Percentiles rank a stretch among this genome's conserved stretches.
These are phyloP conservation scores for Drosophila putrida DNA, from an alignment of 2,888 invertebrate genomes.

Conservation along the genomic window DNA sequence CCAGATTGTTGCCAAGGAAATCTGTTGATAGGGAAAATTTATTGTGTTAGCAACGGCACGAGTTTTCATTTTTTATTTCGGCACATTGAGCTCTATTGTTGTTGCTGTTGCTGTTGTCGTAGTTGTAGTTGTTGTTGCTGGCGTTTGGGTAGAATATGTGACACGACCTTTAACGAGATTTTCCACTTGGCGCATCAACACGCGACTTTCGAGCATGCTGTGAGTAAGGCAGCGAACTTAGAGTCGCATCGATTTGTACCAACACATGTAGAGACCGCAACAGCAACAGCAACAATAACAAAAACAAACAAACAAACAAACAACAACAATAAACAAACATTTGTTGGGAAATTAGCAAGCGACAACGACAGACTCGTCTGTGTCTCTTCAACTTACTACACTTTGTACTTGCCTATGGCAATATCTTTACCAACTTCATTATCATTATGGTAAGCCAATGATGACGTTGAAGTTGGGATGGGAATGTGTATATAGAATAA, in stretches of 20 bases:
- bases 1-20: constrained; percentile 34
- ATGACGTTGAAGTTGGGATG: constrained; percentile 39
- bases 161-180: constrained; percentile 78
- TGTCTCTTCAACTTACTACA: constrained; percentile 20
- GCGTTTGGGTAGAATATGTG: constrained; percentile 58
- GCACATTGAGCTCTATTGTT: constrained; percentile 59
- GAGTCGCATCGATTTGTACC: constrained; percentile 75
- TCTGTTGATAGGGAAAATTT: constrained; percentile 69
- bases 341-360: constrained; percentile 76
- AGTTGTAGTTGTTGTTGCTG: constrained; percentile 22
- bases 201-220: constrained; percentile 66
- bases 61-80: constrained; percentile 64
- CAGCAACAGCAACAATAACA: constrained; percentile 13
- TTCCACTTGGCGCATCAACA: constrained; percentile 75
- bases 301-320: constrained; percentile 63
- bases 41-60: constrained; percentile 72
- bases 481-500: constrained; percentile 25
- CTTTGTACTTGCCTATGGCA: constrained; percentile 28
- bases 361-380: constrained; percentile 23
- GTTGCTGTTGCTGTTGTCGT: constrained; percentile 31
- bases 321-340: constrained; percentile 60
- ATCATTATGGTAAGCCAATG: constrained; percentile 48
- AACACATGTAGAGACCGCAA: constrained; percentile 71
- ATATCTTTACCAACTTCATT: constrained; percentile 70
- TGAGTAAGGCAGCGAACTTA: constrained; percentile 40